phyloP scores from a whole-genome alignment of 1,140 invertebrate species.

The Drosophila obscura region DNA sequence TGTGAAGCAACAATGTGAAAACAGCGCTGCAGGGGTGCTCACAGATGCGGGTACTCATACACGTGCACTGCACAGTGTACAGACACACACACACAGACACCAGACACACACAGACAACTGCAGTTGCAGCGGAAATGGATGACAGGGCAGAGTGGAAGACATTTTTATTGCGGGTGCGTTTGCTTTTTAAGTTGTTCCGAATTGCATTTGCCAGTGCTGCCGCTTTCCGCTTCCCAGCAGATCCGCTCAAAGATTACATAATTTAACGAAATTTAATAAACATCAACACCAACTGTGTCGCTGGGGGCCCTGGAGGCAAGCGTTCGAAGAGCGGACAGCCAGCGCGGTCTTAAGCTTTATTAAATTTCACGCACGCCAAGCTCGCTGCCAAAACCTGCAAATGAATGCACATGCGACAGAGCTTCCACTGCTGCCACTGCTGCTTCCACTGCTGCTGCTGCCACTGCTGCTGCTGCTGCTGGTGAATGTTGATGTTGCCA shows the following conservation, averaged over 20 bases:
- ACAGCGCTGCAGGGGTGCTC: conserved; percentile 69
- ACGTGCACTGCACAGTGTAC: conserved; percentile 4
- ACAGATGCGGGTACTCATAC: background rate
- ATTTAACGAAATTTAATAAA: conserved; percentile 82
- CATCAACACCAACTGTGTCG: conserved; percentile 71
- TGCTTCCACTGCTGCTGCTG: background rate
- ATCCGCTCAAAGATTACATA: conserved; percentile 73
- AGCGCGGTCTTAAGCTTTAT: conserved; percentile 58
- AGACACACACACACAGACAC: background rate
- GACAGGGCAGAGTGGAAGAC: conserved; percentile 59
- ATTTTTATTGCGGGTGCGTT: conserved; percentile 78
- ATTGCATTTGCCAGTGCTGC: conserved; percentile 74
- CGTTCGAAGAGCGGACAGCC: too few relatives aligned
- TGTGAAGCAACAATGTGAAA: conserved; percentile 81
- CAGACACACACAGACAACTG: conserved; percentile 33
- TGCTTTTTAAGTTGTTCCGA: conserved; percentile 81
- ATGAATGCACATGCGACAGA: conserved; percentile 64
- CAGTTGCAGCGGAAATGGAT: conserved; percentile 57
- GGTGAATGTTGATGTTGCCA: conserved; percentile 23
- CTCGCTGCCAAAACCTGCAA: conserved; percentile 64
- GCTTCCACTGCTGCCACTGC: conserved; percentile 5
- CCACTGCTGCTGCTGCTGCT: conserved; percentile 23
- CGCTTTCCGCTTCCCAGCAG: conserved; percentile 24
- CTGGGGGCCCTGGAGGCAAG: conserved; percentile 1
- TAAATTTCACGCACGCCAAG: conserved; percentile 78